Conservation (phyloP, 2,888 invertebrate genomes). For the Sminthurides aquaticus region DNA sequence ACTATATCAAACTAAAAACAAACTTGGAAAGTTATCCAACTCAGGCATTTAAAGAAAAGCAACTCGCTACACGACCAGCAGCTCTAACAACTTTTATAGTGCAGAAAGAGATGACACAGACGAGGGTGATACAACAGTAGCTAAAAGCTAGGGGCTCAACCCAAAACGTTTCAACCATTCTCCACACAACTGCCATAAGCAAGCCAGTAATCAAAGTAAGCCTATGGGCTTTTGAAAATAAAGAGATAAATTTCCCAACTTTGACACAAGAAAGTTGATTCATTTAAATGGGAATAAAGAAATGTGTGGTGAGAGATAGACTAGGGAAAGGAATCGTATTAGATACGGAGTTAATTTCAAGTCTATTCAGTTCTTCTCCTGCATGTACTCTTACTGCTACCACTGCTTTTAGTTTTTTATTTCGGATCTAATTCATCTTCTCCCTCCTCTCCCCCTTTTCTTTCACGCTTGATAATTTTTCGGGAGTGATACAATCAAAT, state of each 20-base stretch:
- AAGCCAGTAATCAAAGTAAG: background rate
- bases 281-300: conserved; percentile 24
- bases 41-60: no score
- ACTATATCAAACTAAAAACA: no score
- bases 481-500: conserved; percentile 6
- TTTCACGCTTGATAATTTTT: conserved; percentile 19
- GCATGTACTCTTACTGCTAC: background rate
- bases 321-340: background rate
- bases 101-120: no score
- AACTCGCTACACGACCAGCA: no score
- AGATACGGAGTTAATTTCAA: conserved; percentile 14
- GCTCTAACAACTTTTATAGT: no score
- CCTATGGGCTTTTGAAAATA: conserved; percentile 7
- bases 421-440: no score
- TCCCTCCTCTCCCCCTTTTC: background rate
- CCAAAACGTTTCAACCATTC: no score
- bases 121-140: no score
- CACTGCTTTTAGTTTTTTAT: no score
- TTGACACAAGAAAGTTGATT: conserved; percentile 23
- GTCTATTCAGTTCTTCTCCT: conserved; percentile 8
- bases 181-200: no score
- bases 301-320: conserved; percentile 7
- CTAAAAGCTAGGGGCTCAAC: no score
- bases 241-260: conserved; percentile 20
- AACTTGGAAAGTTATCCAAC: no score